Evolutionary conservation across 2,888 invertebrate species (phyloP), one percentile per base, ranked within the genome.

Genomic region (Melitaea athalia): DNA sequence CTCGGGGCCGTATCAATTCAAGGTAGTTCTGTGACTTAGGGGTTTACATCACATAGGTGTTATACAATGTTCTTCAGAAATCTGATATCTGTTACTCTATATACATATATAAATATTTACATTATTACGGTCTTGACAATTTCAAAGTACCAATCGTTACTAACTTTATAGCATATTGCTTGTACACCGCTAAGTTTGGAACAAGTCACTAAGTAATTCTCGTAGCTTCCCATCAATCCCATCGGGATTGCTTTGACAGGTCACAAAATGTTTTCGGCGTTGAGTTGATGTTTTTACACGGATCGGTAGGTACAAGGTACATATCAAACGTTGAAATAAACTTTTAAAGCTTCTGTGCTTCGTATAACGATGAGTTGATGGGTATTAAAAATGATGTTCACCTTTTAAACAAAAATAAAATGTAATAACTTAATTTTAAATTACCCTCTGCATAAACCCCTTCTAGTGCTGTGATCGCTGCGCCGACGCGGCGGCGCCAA

Each of bases 121-220:
- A 61, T 49, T 61, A 57, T 59, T 50, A 64, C 55, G 42, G 55
- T 50, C 64, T 64, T 68, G 64, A 49, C 61, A 65, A 43, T 50
- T 57, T 49, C 64, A 64, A 65, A 69, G 59, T 66, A 72, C 72
- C 71, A 74, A 74, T 70, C 70, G 71, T 71, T 66, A 53, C 67
- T 47, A 74, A 72, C 67, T 71, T 72, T 49, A 70, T 68, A 68
- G 66, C 68, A 63, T 68, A 64, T 68, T 52, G 63, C 49, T 59
- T 55, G 63, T 68, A 62, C 64, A 57, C 52, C 61, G 73, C 74
- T 71, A 72, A 79, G 59, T 68, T 61, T 43, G 55, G 60, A 69
- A 78, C 77, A 81, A 79, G 78, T 79, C 75, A 69, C 74, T 79
- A 78, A 81, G 80, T 81, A 82, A 77, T 74, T 77, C 70, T 75